These are phyloP conservation scores for Athrips mouffetella DNA, from an alignment of 2,888 invertebrate genomes.

Conservation along the genomic window DNA sequence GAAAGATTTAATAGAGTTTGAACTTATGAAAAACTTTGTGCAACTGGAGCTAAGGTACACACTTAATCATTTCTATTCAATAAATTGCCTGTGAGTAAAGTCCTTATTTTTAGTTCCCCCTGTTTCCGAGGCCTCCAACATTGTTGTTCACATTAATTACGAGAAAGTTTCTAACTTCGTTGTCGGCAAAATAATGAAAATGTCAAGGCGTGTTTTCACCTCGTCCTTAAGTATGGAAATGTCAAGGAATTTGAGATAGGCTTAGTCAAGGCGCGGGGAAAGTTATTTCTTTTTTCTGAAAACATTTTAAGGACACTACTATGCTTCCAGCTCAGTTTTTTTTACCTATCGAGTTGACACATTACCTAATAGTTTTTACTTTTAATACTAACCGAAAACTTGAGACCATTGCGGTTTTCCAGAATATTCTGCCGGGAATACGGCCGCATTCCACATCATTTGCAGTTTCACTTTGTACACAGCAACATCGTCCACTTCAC, in stretches of 20 bases:
- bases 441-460: slow-evolving; percentile 91
- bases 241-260: slow-evolving; percentile 6
- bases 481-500: slow-evolving; percentile 87
- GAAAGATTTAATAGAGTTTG: too few relatives aligned
- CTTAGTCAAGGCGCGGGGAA: slow-evolving; percentile 1
- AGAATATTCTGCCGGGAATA: slow-evolving; percentile 95
- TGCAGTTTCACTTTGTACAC: slow-evolving; percentile 92
- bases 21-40: too few relatives aligned
- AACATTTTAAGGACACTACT: too few relatives aligned
- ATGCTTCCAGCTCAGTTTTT: too few relatives aligned
- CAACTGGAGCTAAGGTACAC: too few relatives aligned
- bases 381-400: slow-evolving; percentile 91
- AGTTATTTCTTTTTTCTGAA: background rate
- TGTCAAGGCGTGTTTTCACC: slow-evolving; percentile 10
- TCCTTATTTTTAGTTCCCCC: slow-evolving; percentile 19
- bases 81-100: background rate
- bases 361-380: background rate
- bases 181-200: slow-evolving; percentile 13
- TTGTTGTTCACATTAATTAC: slow-evolving; percentile 22
- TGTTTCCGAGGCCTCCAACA: slow-evolving; percentile 15
- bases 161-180: slow-evolving; percentile 17
- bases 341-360: too few relatives aligned
- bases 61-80: background rate
- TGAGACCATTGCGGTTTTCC: slow-evolving; percentile 95
- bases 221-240: slow-evolving; percentile 6